phyloP scores from a whole-genome alignment of 2,113 vertebrate species.

The Puntigrus tetrazona region DNA sequence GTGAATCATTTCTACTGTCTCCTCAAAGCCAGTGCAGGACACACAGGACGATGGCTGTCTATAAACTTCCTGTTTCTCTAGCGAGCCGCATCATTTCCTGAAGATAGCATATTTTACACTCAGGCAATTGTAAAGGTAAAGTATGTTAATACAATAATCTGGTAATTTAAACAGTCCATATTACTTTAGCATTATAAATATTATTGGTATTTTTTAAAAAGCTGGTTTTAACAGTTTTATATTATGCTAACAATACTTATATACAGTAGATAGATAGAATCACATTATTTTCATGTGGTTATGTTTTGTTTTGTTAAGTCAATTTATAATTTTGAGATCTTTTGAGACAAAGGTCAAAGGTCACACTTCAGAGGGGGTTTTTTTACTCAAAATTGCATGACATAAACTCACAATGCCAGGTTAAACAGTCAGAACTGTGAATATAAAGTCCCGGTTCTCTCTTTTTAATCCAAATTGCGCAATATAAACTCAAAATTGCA shows the following conservation, averaged over 20 bases:
- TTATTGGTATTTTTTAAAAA: too few relatives aligned
- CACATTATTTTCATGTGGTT: neutral
- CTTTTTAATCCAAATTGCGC: too few relatives aligned
- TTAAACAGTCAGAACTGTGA: too few relatives aligned
- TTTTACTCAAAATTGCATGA: too few relatives aligned
- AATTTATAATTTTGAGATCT: neutral
- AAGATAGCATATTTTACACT: neutral
- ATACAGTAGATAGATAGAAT: neutral
- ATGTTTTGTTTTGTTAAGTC: neutral
- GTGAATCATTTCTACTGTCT: slow-evolving; percentile 3
- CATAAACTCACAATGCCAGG: too few relatives aligned
- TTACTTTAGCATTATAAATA: too few relatives aligned
- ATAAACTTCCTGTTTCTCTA: neutral
- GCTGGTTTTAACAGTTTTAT: neutral
- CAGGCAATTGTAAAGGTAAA: neutral
- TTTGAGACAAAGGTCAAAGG: neutral
- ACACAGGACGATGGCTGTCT: neutral
- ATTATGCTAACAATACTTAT: neutral
- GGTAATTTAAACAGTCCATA: neutral
- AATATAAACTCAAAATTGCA: too few relatives aligned
- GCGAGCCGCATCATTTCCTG: neutral
- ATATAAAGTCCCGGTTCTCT: too few relatives aligned
- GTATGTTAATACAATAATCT: neutral
- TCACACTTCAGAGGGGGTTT: too few relatives aligned
- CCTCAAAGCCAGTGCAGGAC: neutral